A percentile compares a stretch with the other conserved stretches of the same genome.
Evolutionary conservation across 2,797 vertebrate genomes (phyloP).

Genomic region (Chanos chanos): DNA sequence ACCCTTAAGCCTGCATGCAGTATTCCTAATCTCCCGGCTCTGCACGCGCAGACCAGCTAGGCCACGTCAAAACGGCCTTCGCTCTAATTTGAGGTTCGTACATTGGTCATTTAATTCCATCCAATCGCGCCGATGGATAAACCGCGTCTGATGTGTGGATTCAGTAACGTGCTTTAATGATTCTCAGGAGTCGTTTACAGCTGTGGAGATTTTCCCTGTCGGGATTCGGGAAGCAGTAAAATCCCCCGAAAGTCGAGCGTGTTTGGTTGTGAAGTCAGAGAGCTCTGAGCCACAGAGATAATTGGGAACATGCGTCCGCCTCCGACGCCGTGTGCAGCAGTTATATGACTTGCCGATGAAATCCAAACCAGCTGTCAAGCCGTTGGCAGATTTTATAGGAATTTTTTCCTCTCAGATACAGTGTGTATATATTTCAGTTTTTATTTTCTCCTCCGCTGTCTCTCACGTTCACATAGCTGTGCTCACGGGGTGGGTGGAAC

Average conservation of each 20-base stretch:
- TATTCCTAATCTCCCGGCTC: no score
- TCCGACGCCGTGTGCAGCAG: conserved; percentile 22
- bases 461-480: conserved; percentile 3
- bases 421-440: conserved; percentile 4
- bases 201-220: conserved; percentile 48
- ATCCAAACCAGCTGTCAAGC: conserved; percentile 46
- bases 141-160: conserved; percentile 37
- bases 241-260: no score
- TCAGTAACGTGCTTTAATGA: conserved; percentile 50
- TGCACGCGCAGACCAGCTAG: conserved; percentile 42
- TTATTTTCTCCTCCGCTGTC: background rate
- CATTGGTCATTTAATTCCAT: conserved; percentile 49
- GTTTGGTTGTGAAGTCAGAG: no score
- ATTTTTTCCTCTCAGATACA: conserved; percentile 11
- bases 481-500: no score
- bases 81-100: conserved; percentile 34
- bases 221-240: conserved; percentile 44
- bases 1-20: no score
- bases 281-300: no score
- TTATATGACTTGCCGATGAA: conserved; percentile 25
- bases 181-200: conserved; percentile 51
- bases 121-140: conserved; percentile 46
- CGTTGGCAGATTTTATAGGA: conserved; percentile 24
- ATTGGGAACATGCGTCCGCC: conserved; percentile 37
- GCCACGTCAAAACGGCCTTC: conserved; percentile 53